Conservation (phyloP, 64 coral and sea anemone genomes). For the Dendrophyllia cribrosa region DNA sequence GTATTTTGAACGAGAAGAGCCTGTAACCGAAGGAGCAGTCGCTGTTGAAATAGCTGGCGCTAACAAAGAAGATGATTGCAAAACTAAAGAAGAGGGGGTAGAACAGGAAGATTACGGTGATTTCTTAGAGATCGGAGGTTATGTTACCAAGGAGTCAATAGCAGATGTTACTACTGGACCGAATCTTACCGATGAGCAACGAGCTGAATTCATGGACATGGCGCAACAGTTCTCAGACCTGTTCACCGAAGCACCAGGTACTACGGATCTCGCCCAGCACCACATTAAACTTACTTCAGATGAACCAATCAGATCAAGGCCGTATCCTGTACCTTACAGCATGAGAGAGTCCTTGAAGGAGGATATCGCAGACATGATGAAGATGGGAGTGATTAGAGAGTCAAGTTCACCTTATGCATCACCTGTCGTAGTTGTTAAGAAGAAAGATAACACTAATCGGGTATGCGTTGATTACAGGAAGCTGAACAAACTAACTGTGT, state of each 20-base stretch:
- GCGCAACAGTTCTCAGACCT: neutral
- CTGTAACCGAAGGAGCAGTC: neutral
- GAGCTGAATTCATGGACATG: too few species aligned
- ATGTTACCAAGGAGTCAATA: too few species aligned
- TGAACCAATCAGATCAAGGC: conserved; percentile 34
- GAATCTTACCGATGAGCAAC: too few species aligned
- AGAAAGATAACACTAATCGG: too few species aligned
- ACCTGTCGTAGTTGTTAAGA: conserved; percentile 30
- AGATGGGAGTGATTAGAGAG: conserved; percentile 58
- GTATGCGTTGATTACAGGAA: too few species aligned
- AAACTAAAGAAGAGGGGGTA: too few species aligned
- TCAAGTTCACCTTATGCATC: conserved; percentile 37
- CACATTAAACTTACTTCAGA: conserved; percentile 48
- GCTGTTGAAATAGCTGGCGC: neutral
- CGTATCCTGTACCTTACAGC: conserved; percentile 58
- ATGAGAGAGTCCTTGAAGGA: conserved; percentile 50
- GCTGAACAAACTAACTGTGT: too few species aligned
- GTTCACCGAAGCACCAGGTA: conserved; percentile 36
- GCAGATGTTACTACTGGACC: too few species aligned
- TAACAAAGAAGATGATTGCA: too few species aligned
- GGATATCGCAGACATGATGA: conserved; percentile 50
- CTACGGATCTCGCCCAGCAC: conserved; percentile 18
- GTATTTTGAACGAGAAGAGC: conserved; percentile 25
- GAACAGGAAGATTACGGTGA: neutral
- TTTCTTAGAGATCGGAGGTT: conserved; percentile 11